Evolutionary conservation across 2,888 invertebrate genomes (phyloP), one percentile per base, ranked within the genome.

Genomic region (Galerucella calmariensis): DNA sequence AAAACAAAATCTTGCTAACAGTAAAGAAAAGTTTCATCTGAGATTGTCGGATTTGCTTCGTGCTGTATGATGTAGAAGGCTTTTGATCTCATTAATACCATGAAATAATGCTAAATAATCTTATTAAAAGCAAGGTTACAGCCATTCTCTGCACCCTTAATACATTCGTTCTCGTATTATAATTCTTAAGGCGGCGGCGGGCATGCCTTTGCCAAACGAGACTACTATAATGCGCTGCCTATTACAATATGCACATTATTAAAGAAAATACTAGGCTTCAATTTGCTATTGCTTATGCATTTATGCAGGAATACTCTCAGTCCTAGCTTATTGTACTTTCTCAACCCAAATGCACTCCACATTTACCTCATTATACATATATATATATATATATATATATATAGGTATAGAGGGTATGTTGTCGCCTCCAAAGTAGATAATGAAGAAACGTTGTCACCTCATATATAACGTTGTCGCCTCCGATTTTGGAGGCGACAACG

Each of bases 81-180:
- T 91, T 92, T 92, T 92, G 92, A 92, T 92, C 92, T 92, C 90
- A 92, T 92, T 92, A 92, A 92, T 92, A 90, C 91, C 90, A 90
- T 91, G 91, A 92, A 92, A 92, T 92, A 92, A 92, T 92, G 91
- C 92, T 90, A 90, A 90, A 90, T 92, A 92, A 92, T 92, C 92
- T 91, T 91, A 92, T 92, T 92, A 92, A 90, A 91, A 90, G 90
- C 91, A 90, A 91, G 91, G 91, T 92, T 91, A 91, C 90, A 89
- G 89, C 89, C 89, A 85, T 86, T 87, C 86, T 86, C 86, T 87
- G 86, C 87, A 87, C 86, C 87, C 86, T 87, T 87, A 87, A 87
- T 87, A 86, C 85, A 86, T 87, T 87, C 86, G 83, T 87, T 86
- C 85, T 83, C 85, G 83, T 87, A 84, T 65, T 65, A 65, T 86